These are phyloP conservation scores for Pygmarrhopalites habei DNA, from an alignment of 1,140 invertebrate genomes.

Conservation along the genomic window DNA sequence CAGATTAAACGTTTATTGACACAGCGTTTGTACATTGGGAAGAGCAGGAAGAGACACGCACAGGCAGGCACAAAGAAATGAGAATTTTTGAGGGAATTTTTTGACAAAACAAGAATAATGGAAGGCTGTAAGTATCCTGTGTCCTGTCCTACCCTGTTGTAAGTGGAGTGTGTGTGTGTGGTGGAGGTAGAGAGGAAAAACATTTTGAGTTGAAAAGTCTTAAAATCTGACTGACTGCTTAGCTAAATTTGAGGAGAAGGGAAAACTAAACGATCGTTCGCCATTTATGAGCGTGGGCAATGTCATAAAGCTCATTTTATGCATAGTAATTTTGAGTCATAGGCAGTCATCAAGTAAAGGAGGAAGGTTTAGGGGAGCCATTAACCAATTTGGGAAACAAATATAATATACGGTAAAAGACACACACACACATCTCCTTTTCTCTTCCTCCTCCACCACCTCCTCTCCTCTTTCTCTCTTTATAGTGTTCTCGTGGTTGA, in stretches of 20 bases:
- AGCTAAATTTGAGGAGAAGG: conserved; percentile 7
- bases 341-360: conserved; percentile 12
- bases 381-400: conserved; percentile 26
- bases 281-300: conserved; percentile 8
- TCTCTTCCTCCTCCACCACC: neutral
- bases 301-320: conserved; percentile 16
- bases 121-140: no score
- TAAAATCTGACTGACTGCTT: no score
- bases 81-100: no score
- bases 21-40: no score
- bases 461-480: neutral
- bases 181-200: no score
- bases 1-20: no score
- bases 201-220: no score
- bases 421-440: neutral
- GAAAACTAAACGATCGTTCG: neutral
- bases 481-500: conserved; percentile 5
- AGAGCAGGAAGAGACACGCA: no score
- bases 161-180: no score
- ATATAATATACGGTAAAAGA: conserved; percentile 12
- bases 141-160: no score
- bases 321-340: conserved; percentile 13
- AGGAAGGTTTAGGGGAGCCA: conserved; percentile 13
- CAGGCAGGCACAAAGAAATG: no score
- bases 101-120: no score